Evolutionary conservation across 2,888 invertebrate genomes (phyloP), one percentile per base, ranked within the genome.

Genomic region (Antitype chi): DNA sequence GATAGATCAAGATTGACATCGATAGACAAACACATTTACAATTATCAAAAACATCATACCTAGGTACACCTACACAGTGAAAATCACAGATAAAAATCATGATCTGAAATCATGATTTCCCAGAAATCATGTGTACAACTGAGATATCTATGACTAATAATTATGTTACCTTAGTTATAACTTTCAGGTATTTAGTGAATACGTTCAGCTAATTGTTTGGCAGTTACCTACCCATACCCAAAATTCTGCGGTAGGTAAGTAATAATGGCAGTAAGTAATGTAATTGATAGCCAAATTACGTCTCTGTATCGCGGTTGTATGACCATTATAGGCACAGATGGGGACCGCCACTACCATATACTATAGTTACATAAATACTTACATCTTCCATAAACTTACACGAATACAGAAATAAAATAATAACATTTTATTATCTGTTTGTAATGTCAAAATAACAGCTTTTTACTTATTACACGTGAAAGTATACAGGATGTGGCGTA

Each of bases 221-320:
- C 25, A 55, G 32, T 63, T 52, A 67, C 28, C 28, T 52, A 55
- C 7, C 43, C 28, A 32, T 55, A 52, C 38, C 28, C 15, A 38
- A 69, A 25, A 38, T 38, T 70, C 13, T 28, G n/a, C 25, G 4
- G 20, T 52, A 57, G 7, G 7, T 43, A 64, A 5, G 7, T 43
- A 64, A 5, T 63, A 43, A 62, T 23, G 25, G 66, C 2, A 3
- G 23, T 23, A 20, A 20, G 7, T 60, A 66, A 60, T 17, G 43
- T 43, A 52, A 80, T 78, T 80, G 28, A 72, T 72, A 25, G 32
- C 52, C 25, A 59, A 43, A 17, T 53, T 59, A 59, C 32, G 32
- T 17, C 23, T 11, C 5, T 43, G 5, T 57, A 43, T 52, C 11
- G 15, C 53, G 15, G n/a, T 3, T 76, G 17, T 32, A 20, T n/a